Conservation (phyloP, 64 coral and sea anemone species). For the Montipora sp. region DNA sequence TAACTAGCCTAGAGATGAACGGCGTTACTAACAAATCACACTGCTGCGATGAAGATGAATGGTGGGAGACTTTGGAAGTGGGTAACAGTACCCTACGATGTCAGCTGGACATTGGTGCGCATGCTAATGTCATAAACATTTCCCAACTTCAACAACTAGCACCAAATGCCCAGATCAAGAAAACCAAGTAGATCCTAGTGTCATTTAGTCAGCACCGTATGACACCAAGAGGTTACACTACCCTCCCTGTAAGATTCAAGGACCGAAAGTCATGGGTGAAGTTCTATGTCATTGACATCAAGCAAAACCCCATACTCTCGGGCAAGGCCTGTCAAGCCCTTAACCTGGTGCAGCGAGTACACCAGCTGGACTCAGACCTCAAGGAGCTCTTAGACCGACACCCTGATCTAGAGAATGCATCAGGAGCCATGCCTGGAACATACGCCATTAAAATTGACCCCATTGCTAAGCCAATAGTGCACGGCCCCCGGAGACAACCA, state of each 20-base stretch:
- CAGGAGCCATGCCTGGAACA: conserved; percentile 45
- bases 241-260: conserved; percentile 7
- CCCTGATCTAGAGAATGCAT: conserved; percentile 27
- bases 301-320: conserved; percentile 5
- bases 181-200: conserved; percentile 41
- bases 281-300: conserved; percentile 58
- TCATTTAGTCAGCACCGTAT: conserved; percentile 65
- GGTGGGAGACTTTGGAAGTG: conserved; percentile 51
- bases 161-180: conserved; percentile 12
- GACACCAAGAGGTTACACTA: conserved; percentile 10
- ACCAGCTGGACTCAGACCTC: neutral
- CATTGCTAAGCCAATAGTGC: conserved; percentile 38
- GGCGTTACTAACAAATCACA: neutral
- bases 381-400: neutral
- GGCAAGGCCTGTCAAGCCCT: conserved; percentile 59
- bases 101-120: conserved; percentile 19
- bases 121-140: conserved; percentile 28
- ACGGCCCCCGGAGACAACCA: conserved; percentile 46
- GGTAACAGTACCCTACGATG: neutral
- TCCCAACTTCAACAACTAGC: conserved; percentile 19
- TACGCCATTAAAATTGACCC: conserved; percentile 53
- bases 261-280: neutral
- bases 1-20: conserved; percentile 26
- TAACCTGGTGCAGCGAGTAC: conserved; percentile 26
- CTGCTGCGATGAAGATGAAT: neutral